Evolutionary conservation across 2,797 vertebrate species (phyloP), one percentile per base, ranked within the genome.

Genomic region (Mus spretus): DNA sequence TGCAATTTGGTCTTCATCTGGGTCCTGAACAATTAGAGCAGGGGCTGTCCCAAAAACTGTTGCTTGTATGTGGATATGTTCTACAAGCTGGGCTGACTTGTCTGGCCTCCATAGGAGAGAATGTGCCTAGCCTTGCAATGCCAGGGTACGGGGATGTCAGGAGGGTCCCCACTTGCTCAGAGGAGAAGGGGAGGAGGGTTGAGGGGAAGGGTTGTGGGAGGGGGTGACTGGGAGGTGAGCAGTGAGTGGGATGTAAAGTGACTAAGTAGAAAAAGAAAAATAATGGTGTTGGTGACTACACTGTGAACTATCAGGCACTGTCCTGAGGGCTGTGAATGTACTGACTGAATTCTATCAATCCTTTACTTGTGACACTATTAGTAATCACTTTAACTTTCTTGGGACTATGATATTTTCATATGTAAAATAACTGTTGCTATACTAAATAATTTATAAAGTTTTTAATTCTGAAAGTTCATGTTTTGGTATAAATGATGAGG

Each of bases 401-500:
- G n/a, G 14, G 19, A 1, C 4, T 91, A 24, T 87, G 2, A 80
- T 93, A 34, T 87, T 85, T 90, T 91, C 40, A 77, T 84, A 24
- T 44, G 50, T 91, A 80, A 88, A 90, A 61, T 47, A 3, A 74
- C 22, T 4, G 7, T 57, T 93, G 6, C 17, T 95, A 44, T 65
- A 87, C 14, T 91, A 80, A 88, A 93, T 94, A 59, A 86, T 84
- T 17, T 93, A 26, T 80, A 31, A 93, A 26, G 34, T 80, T 95
- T 9, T 90, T 94, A 65, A 81, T 72, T 75, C 8, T 70, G 37
- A 93, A 92, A 89, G 28, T 89, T 26, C 31, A 8, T 94, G 40
- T 93, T 96, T 94, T 75, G 59, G 37, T 89, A 84, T 50, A 93
- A 61, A 31, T 90, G 3, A 93, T 90, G 87, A 97, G 28, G 22